Evolutionary conservation across 2,113 vertebrate species (phyloP).

Genomic region (Bubalus kerabau): DNA sequence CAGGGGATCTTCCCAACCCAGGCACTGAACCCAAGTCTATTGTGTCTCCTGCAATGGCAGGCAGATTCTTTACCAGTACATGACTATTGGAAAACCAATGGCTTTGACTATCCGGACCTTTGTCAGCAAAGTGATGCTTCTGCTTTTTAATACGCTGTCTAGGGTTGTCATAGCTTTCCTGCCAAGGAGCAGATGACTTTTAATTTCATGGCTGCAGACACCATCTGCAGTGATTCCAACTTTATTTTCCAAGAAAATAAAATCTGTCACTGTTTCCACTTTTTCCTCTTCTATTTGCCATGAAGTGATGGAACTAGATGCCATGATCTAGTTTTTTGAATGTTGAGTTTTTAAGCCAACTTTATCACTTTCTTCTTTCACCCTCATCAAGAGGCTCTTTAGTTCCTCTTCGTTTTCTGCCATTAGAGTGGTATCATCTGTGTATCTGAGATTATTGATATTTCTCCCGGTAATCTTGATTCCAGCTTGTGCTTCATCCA

Average conservation of each 20-base stretch:
- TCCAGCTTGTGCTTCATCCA: neutral
- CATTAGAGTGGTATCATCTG: neutral
- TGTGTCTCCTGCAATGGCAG: neutral
- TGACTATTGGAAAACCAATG: neutral
- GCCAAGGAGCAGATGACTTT: neutral
- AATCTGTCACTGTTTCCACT: neutral
- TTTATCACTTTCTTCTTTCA: neutral
- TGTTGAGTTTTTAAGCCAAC: neutral
- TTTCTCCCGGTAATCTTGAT: neutral
- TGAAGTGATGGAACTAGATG: neutral
- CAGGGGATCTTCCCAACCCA: neutral
- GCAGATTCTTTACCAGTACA: neutral
- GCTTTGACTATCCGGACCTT: neutral
- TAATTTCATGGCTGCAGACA: neutral
- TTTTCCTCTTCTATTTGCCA: neutral
- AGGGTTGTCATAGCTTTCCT: neutral
- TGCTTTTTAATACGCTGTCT: neutral
- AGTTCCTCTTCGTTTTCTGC: neutral
- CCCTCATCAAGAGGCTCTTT: neutral
- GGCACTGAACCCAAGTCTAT: neutral
- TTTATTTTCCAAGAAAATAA: neutral
- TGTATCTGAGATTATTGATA: neutral
- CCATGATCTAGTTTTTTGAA: neutral
- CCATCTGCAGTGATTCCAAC: neutral
- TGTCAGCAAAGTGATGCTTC: neutral